These are phyloP conservation scores for Gasterosteus nipponicus DNA, from an alignment of 2,113 vertebrate species.

Conservation along the genomic window DNA sequence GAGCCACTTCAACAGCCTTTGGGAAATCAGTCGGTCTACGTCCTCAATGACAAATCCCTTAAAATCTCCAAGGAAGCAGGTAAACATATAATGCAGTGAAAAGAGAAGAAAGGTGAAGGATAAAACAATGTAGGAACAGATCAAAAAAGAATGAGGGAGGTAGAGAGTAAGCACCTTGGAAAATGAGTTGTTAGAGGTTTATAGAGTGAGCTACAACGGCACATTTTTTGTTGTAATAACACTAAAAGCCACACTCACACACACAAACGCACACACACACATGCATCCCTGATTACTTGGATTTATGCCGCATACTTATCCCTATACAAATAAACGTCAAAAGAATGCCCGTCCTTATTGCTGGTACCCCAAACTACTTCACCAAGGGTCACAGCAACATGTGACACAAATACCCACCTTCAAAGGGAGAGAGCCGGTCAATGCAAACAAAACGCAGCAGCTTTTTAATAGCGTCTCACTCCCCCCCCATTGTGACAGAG, in stretches of 20 bases:
- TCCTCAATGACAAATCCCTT: constrained; percentile 8
- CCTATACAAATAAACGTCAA: neutral
- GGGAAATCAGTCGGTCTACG: neutral
- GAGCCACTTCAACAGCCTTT: neutral
- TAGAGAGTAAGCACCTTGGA: neutral
- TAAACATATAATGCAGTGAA: constrained; percentile 9
- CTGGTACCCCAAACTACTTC: neutral
- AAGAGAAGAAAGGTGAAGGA: constrained; percentile 12
- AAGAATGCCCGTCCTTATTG: neutral
- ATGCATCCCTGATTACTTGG: neutral
- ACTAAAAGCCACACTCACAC: neutral
- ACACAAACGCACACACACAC: no score
- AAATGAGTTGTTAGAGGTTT: neutral
- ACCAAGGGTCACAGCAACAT: neutral
- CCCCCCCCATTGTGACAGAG: neutral
- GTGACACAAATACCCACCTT: neutral
- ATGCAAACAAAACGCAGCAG: neutral
- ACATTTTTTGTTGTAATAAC: neutral
- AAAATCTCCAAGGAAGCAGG: constrained; percentile 37
- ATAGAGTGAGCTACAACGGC: neutral
- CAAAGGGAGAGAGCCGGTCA: neutral
- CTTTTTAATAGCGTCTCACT: neutral
- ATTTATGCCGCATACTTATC: neutral
- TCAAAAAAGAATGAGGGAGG: neutral
- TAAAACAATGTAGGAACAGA: constrained; percentile 18